These are phyloP conservation scores for Brachypteracias leptosomus DNA, from an alignment of 2,113 vertebrate genomes.

Conservation along the genomic window DNA sequence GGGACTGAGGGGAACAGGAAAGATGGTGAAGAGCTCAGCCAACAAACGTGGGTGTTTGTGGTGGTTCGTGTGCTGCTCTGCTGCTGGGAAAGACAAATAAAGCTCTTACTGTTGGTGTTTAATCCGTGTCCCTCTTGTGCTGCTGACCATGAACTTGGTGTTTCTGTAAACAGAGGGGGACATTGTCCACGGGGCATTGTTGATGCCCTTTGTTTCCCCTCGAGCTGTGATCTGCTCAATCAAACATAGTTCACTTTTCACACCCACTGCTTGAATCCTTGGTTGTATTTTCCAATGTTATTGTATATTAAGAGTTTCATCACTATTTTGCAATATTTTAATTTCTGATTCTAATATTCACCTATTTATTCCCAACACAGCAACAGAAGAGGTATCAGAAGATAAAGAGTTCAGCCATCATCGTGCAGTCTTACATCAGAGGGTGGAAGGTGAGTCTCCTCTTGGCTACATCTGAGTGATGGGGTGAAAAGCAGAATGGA, in stretches of 20 bases:
- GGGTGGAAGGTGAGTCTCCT: conserved; percentile 91
- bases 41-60: conserved; percentile 7
- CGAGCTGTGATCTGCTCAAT: neutral
- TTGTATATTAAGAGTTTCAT: too few species aligned
- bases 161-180: conserved; percentile 3
- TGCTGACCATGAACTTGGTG: conserved; percentile 28
- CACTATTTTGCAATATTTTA: too few species aligned
- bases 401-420: conserved; percentile 85
- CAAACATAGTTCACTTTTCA: neutral
- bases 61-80: neutral
- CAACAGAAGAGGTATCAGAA: conserved; percentile 91
- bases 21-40: neutral
- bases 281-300: neutral
- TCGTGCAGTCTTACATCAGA: conserved; percentile 92
- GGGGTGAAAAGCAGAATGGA: neutral
- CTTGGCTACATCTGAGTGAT: neutral
- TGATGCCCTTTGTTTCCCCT: conserved; percentile 3
- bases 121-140: neutral
- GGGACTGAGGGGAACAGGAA: neutral
- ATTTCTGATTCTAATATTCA: neutral
- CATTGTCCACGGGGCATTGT: conserved; percentile 18
- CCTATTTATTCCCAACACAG: conserved; percentile 66
- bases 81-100: conserved; percentile 2
- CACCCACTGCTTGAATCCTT: neutral
- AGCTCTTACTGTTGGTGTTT: conserved; percentile 31